Percentiles rank a stretch among this genome's conserved stretches.
phyloP scores from a whole-genome alignment of 2,113 vertebrate species.

The Crocuta crocuta region DNA sequence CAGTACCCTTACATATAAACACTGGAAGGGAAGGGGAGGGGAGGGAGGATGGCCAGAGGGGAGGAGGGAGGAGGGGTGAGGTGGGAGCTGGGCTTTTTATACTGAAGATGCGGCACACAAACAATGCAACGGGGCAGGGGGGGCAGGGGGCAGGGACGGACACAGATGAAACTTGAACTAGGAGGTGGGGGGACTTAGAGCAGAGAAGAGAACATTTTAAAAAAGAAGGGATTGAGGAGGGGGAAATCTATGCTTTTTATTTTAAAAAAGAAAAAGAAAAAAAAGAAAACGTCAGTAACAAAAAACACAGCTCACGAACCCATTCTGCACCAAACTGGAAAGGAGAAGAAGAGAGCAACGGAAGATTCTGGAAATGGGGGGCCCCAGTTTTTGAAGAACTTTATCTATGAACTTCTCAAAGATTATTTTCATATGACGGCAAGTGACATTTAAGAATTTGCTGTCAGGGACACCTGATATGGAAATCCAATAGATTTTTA shows the following conservation, averaged over 20 bases:
- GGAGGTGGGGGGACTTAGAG: slow-evolving; percentile 70
- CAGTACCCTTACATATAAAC: slow-evolving; percentile 99
- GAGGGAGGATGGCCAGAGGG: slow-evolving; percentile 17
- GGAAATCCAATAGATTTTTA: slow-evolving; percentile 85
- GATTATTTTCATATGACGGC: slow-evolving; percentile 88
- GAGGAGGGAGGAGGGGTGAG: slow-evolving; percentile 51
- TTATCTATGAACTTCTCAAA: slow-evolving; percentile 88
- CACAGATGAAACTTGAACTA: slow-evolving; percentile 84
- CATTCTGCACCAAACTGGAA: slow-evolving; percentile 87
- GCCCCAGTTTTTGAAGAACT: slow-evolving; percentile 85
- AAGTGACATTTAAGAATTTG: slow-evolving; percentile 84
- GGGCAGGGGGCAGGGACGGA: slow-evolving; percentile 33
- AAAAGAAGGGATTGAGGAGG: slow-evolving; percentile 82
- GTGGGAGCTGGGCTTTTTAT: slow-evolving; percentile 78
- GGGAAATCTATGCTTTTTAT: slow-evolving; percentile 87
- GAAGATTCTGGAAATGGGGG: slow-evolving; percentile 79
- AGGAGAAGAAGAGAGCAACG: slow-evolving; percentile 72
- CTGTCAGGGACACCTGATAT: slow-evolving; percentile 85
- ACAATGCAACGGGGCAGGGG: slow-evolving; percentile 82
- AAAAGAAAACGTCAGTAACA: slow-evolving; percentile 75
- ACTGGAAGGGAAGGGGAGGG: slow-evolving; percentile 87
- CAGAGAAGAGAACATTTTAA: slow-evolving; percentile 83
- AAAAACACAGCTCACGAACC: slow-evolving; percentile 79
- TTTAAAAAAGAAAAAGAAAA: slow-evolving; percentile 83
- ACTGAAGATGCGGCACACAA: slow-evolving; percentile 81